phyloP scores from a whole-genome alignment of 2,113 vertebrate species.

The Coturnix japonica region DNA sequence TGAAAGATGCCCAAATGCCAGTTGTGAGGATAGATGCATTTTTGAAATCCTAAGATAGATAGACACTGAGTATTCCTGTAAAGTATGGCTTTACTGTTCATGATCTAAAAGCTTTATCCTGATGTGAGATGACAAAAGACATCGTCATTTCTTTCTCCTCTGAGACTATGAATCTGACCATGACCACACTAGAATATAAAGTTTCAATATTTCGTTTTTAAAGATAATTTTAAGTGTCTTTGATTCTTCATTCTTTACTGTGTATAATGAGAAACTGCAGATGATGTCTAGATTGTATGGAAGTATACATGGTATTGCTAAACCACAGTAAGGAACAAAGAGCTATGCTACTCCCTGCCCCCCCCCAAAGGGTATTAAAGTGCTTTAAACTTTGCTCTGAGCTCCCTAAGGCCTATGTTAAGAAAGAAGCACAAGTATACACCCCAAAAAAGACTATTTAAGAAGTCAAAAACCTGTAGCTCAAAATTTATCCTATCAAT shows the following conservation, averaged over 20 bases:
- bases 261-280: neutral
- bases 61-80: neutral
- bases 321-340: neutral
- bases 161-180: neutral
- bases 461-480: neutral
- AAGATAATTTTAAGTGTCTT: neutral
- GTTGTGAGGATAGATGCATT: neutral
- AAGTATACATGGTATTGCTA: neutral
- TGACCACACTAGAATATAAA: neutral
- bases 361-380: neutral
- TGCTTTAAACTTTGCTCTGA: neutral
- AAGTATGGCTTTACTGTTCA: neutral
- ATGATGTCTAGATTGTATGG: neutral
- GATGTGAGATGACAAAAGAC: neutral
- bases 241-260: neutral
- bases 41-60: neutral
- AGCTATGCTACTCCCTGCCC: neutral
- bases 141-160: neutral
- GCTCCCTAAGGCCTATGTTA: neutral
- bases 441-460: neutral
- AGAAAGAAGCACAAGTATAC: neutral
- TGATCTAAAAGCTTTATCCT: neutral
- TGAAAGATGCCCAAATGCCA: neutral
- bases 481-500: neutral
- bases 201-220: neutral